phyloP scores from a whole-genome alignment of 2,888 invertebrate genomes.

The Drosophila paramelanica region DNA sequence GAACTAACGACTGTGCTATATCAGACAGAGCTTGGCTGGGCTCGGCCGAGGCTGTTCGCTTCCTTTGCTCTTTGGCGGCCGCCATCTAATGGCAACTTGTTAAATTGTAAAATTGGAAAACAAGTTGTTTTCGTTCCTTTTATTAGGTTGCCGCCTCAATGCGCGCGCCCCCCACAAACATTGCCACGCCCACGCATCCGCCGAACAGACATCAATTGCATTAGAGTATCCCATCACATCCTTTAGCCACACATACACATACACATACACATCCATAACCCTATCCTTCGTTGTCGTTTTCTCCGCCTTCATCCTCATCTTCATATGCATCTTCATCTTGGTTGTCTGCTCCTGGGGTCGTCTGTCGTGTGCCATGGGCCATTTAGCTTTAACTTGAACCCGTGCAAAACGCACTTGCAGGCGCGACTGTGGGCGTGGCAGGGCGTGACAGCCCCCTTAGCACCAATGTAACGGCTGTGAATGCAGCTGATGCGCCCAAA shows the following conservation, averaged over 20 bases:
- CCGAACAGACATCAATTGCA: slow-evolving; percentile 82
- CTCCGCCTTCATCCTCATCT: neutral
- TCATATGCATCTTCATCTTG: neutral
- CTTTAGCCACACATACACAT: slow-evolving; percentile 2
- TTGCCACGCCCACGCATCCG: slow-evolving; percentile 37
- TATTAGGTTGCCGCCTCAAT: slow-evolving; percentile 82
- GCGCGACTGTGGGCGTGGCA: slow-evolving; percentile 10
- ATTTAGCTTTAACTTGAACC: slow-evolving; percentile 74
- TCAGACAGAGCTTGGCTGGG: slow-evolving; percentile 17
- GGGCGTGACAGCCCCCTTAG: slow-evolving; percentile 1
- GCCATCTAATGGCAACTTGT: slow-evolving; percentile 79
- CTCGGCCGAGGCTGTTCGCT: neutral
- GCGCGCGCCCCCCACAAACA: slow-evolving; percentile 46
- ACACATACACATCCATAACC: slow-evolving; percentile 7
- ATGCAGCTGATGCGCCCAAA: slow-evolving; percentile 9
- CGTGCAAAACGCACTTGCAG: slow-evolving; percentile 1
- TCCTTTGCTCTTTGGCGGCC: slow-evolving; percentile 11
- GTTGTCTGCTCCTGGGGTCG: slow-evolving; percentile 11
- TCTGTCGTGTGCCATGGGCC: slow-evolving; percentile 69
- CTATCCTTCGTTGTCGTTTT: slow-evolving; percentile 1
- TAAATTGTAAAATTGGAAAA: slow-evolving; percentile 84
- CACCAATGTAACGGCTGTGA: neutral
- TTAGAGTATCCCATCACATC: slow-evolving; percentile 55
- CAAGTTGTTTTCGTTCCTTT: slow-evolving; percentile 83
- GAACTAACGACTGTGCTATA: slow-evolving; percentile 65